Evolutionary conservation across 1,140 invertebrate species (phyloP), one percentile per base, ranked within the genome.

Genomic region (Tribolium madens): DNA sequence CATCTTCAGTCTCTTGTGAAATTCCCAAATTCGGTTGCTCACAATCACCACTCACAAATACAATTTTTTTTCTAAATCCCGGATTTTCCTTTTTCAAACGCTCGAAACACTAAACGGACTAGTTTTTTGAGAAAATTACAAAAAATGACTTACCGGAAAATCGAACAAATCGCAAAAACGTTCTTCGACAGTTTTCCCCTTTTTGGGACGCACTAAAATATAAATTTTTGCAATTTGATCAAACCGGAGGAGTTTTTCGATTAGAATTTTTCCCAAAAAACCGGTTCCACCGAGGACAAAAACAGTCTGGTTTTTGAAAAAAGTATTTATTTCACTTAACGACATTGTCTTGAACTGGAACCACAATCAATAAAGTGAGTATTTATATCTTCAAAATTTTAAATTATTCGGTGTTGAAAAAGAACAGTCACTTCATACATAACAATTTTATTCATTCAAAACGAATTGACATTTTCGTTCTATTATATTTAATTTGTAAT

Each of bases 221-320:
- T 93, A 97, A 60, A 96, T 91, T 57, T 88, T 90, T 47, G 89
- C 87, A 2, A 97, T 76, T 2, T 91, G 52, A 2, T 57, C 52
- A 26, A 91, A 93, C 76, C 94, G 88, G 1, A 96, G 84, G 1
- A 96, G 83, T 82, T 96, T 96, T 86, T 96, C 95, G 0, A 96
- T 89, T 10, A 96, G 86, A 0, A 94, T 91, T 87, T 96, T 96
- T 0, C 95, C 95, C 86, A 96, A 90, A 83, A 96, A 96, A 46
- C 95, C 95, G 78, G 93, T 93, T 1, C 89, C 92, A 9, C 92
- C 92, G 2, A 91, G 92, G 13, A 93, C 87, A 76, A 96, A 93
- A 33, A 64, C 26, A 4, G 57, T 64, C 36, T 64, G 57, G 26
- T 64, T 33, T 31, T 14, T 21, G 57, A 64, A 64, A 33, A 64